Evolutionary conservation across 2,888 invertebrate genomes (phyloP), one percentile per base, ranked within the genome.

Genomic region (Mesorhabditis spiculigera): DNA sequence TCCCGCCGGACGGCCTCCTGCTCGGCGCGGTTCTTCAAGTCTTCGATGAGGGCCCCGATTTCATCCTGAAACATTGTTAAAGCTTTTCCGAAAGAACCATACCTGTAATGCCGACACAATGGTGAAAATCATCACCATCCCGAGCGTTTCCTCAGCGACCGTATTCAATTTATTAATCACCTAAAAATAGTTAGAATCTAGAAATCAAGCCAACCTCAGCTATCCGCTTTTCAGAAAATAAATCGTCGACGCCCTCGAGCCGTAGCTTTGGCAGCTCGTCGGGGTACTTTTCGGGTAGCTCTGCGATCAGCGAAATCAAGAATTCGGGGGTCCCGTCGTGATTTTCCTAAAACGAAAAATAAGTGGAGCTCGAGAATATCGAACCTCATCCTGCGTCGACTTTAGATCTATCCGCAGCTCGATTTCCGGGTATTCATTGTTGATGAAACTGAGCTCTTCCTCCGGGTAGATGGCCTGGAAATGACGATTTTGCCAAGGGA

Each of bases 81-180:
- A 28, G 66, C 5, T 28, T 43, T 16, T 5, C 13, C 16, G 45
- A 64, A 41, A 43, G 16, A 64, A 6, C 10, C 45, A n/a, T 13
- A 77, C 78, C 73, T 94, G 93, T 4, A 93, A 92, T 42, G 93
- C 91, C 61, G 94, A 93, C 8, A 96, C 95, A 81, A 97, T 87
- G 43, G 94, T 94, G 86, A 96, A 97, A 63, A 96, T 91, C 95
- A 97, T 95, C 58, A 94, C 96, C 92, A 94, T 95, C 3, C 97
- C 97, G 68, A 96, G 86, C 88, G 94, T 95, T 86, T 94, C 93
- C 75, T 91, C 89, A 70, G 92, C 92, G 91, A 71, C 73, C 5
- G 67, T 68, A 10, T 73, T 65, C 13, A 79, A 44, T 68, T 75
- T 77, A 63, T 68, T 10, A 28, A 71, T 44, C 64, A 70, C 62